These are phyloP conservation scores for Drosophila yakuba DNA, from an alignment of 1,140 invertebrate genomes.

Conservation along the genomic window DNA sequence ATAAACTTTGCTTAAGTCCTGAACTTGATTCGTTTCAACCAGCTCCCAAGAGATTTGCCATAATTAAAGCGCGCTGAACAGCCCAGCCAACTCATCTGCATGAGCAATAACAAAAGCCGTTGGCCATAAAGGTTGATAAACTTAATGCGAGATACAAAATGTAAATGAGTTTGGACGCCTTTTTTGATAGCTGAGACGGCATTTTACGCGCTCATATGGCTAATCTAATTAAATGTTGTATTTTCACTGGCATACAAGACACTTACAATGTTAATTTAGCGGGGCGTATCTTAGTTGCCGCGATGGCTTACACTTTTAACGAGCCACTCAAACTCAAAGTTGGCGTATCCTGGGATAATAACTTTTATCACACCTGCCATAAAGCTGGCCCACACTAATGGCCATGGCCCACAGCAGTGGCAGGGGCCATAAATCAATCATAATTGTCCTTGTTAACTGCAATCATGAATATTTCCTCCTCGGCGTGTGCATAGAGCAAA, in stretches of 20 bases:
- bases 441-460: conserved; percentile 82
- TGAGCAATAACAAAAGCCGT: conserved; percentile 66
- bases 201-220: conserved; percentile 45
- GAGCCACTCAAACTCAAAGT: conserved; percentile 62
- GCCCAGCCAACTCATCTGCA: conserved; percentile 44
- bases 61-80: conserved; percentile 10
- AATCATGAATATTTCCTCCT: conserved; percentile 78
- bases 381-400: conserved; percentile 42
- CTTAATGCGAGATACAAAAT: conserved; percentile 55
- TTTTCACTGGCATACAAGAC: conserved; percentile 45
- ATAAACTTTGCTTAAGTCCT: not conserved
- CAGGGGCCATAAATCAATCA: conserved; percentile 73
- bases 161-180: conserved; percentile 55
- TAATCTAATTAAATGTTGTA: conserved; percentile 80
- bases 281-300: conserved; percentile 40
- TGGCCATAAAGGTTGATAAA: conserved; percentile 68
- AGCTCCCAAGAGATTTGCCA: not conserved
- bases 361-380: conserved; percentile 69
- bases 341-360: conserved; percentile 44
- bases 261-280: conserved; percentile 57
- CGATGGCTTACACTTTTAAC: conserved; percentile 55
- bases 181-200: conserved; percentile 34
- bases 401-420: conserved; percentile 30
- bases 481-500: conserved; percentile 74
- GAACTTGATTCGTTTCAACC: conserved; percentile 16